Percentiles rank a stretch among this genome's conserved stretches.
Conservation (phyloP, 2,888 invertebrate species). For the Microplitis manilae region DNA sequence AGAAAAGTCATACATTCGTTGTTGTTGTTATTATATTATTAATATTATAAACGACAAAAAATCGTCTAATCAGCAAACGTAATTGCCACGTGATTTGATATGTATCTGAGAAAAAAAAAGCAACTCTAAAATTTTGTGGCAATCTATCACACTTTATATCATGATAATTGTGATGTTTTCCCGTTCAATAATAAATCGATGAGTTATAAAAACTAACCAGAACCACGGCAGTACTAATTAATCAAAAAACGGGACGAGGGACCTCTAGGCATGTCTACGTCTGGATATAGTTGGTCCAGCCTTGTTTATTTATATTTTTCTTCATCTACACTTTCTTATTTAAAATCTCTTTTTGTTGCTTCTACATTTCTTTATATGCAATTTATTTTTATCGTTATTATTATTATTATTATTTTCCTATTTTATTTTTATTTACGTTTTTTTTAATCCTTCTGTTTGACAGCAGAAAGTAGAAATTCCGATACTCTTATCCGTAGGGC, state of each 20-base stretch:
- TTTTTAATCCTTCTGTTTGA: background rate
- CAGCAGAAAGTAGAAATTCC: constrained; percentile 9
- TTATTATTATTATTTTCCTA: background rate
- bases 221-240: constrained; percentile 26
- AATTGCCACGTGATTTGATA: constrained; percentile 40
- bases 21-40: constrained; percentile 10
- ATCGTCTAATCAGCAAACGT: constrained; percentile 12
- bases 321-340: constrained; percentile 18
- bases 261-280: constrained; percentile 14
- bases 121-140: constrained; percentile 24
- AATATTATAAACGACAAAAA: background rate
- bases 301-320: constrained; percentile 16
- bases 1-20: constrained; percentile 32
- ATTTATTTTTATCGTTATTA: background rate
- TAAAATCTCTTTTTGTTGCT: constrained; percentile 4
- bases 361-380: background rate
- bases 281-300: constrained; percentile 32
- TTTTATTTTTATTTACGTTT: constrained; percentile 6
- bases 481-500: constrained; percentile 61
- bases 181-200: background rate
- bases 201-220: constrained; percentile 4
- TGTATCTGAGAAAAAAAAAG: constrained; percentile 36
- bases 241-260: constrained; percentile 17
- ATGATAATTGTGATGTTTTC: background rate
- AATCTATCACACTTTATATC: background rate